Base-by-base conservation (phyloP, 92 coral and sea anemone genomes). In the Porites rus region DNA sequence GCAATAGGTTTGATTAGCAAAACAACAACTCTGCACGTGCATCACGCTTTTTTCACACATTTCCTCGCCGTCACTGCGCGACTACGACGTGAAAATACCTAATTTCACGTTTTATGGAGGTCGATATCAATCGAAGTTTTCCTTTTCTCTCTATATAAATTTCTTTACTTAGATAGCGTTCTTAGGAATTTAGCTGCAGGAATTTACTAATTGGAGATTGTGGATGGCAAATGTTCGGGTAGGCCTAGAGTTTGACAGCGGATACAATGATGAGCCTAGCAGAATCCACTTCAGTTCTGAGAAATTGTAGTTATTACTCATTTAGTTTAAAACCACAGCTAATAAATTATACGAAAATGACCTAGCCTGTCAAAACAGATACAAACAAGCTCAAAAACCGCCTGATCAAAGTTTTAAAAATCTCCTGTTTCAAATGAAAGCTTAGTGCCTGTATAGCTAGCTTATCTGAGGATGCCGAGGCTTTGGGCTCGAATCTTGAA, bases 401-500 rank as follows among this genome's bases (percentile, higher is more conserved):
- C 66, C 66, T 61, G 66, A 61, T 61, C 66, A 61, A 61, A 61
- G 66, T 61, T 61, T 61, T 0, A 10, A 61, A 61, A 61, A 61
- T 61, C 66, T 61, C 1, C 66, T 61, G 14, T 0, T 61, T 61
- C 66, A 61, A 12, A 61, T 61, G 0, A 61, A 61, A 61, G 66
- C 12, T 61, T 61, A 61, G 66, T 61, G 66, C 0, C 66, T 61
- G n/a, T 61, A 61, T 61, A 61, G 66, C n/a, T 61, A 61, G 1
- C 66, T 12, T 61, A 8, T 61, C 66, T 61, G 66, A 12, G 66
- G 0, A 14, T n/a, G 66, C 1, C 66, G 66, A 61, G 66, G 66
- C 13, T 61, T 61, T 61, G 66, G 66, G 66, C 66, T 61, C 66
- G 66, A 61, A 61, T 61, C n/a, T 61, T 61, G 66, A 61, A 61